These are phyloP conservation scores for Rattus norvegicus DNA, from an alignment of 2,113 vertebrate genomes.

Conservation along the genomic window DNA sequence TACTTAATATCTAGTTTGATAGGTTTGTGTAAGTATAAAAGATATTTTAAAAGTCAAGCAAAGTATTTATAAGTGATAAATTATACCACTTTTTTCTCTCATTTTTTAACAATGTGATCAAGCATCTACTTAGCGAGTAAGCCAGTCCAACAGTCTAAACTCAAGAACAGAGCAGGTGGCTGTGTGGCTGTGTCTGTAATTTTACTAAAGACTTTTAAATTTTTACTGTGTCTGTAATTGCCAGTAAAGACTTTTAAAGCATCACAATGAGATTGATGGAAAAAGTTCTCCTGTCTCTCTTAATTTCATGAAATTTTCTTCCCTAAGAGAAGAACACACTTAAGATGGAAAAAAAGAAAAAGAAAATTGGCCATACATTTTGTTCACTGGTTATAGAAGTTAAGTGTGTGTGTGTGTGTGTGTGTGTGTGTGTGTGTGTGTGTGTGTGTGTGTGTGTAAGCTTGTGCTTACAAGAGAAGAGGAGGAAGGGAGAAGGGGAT, in stretches of 20 bases:
- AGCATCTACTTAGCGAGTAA: background rate
- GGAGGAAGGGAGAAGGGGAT: too few species aligned
- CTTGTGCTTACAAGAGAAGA: too few species aligned
- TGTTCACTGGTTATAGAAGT: background rate
- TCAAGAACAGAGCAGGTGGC: background rate
- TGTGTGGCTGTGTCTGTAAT: accelerated
- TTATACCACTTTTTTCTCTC: background rate
- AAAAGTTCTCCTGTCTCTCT: background rate
- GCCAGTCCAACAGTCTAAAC: background rate
- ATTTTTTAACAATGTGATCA: background rate
- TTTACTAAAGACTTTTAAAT: background rate
- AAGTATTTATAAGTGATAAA: background rate
- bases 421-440: too few species aligned
- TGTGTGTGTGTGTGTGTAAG: too few species aligned
- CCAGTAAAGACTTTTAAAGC: background rate
- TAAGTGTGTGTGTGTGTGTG: too few species aligned
- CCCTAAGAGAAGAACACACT: background rate
- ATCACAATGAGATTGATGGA: background rate
- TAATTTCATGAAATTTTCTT: background rate
- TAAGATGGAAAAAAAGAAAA: background rate
- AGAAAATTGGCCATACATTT: background rate
- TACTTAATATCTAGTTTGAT: background rate
- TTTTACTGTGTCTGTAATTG: background rate
- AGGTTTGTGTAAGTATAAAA: background rate
- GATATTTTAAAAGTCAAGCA: background rate